These are phyloP conservation scores for Oxyruncus cristatus DNA, from an alignment of 2,113 vertebrate species.

Conservation along the genomic window DNA sequence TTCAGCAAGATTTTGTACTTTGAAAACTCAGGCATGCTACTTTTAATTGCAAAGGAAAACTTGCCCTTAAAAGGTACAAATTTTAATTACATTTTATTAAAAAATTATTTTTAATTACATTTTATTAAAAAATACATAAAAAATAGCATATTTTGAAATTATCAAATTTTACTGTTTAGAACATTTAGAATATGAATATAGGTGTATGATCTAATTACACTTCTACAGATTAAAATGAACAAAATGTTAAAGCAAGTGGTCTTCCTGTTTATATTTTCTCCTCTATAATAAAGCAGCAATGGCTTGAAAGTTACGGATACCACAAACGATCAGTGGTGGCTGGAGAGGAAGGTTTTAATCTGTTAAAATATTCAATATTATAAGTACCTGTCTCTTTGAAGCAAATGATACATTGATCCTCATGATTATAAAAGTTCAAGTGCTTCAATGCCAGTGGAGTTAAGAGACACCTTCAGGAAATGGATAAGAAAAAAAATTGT, in stretches of 20 bases:
- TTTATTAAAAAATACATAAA: no score
- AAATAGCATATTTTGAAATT: not conserved
- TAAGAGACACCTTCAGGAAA: not conserved
- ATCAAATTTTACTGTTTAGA: not conserved
- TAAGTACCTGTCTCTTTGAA: not conserved
- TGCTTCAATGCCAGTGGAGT: not conserved
- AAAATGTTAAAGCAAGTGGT: not conserved
- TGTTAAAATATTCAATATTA: not conserved
- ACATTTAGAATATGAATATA: not conserved
- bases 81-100: not conserved
- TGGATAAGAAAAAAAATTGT: fast-evolving
- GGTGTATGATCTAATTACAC: not conserved
- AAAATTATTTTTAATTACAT: not conserved
- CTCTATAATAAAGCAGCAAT: not conserved
- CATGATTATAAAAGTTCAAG: not conserved
- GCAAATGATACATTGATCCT: not conserved
- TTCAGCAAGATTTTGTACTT: not conserved
- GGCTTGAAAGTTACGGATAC: not conserved
- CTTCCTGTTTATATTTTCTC: not conserved
- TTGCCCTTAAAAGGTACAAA: not conserved
- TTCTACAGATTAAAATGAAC: not conserved
- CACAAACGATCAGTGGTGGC: not conserved
- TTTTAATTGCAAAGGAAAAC: not conserved
- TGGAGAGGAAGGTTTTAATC: not conserved
- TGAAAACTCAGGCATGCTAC: not conserved